A percentile compares a stretch with the other conserved stretches of the same genome.
Conservation (phyloP, 2,797 vertebrate species). For the Lerista edwardsae region DNA sequence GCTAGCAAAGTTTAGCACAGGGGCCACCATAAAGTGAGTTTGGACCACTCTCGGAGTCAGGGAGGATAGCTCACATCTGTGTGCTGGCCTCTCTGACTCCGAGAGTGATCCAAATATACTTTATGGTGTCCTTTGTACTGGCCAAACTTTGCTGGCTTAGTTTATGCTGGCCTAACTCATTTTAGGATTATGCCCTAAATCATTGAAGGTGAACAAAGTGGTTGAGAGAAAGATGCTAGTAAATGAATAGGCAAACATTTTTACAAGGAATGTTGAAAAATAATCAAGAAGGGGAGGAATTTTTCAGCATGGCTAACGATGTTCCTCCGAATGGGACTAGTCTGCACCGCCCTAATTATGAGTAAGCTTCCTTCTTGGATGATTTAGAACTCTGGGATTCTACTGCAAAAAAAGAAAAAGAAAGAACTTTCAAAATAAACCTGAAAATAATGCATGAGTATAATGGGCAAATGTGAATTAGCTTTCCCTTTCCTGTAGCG, state of each 20-base stretch:
- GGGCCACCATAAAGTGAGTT: too few relatives aligned
- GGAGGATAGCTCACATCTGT: too few relatives aligned
- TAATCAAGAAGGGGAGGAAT: not conserved
- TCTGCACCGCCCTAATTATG: not conserved
- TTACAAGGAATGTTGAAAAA: not conserved
- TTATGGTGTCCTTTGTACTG: too few relatives aligned
- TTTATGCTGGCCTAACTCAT: too few relatives aligned
- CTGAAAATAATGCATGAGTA: slow-evolving; percentile 40
- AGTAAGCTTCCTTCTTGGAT: not conserved
- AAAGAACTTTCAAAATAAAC: not conserved
- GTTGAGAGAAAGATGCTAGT: not conserved
- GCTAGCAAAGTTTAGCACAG: too few relatives aligned
- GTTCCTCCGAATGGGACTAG: not conserved
- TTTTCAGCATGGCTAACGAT: not conserved
- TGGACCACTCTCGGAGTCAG: too few relatives aligned
- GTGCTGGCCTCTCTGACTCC: too few relatives aligned
- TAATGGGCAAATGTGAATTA: slow-evolving; percentile 25
- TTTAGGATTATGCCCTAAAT: too few relatives aligned
- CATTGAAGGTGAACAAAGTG: not conserved
- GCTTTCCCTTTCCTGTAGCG: slow-evolving; percentile 51
- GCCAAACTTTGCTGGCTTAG: too few relatives aligned
- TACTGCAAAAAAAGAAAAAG: too few relatives aligned
- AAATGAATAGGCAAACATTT: too few relatives aligned
- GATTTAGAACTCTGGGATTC: not conserved
- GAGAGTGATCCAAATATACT: too few relatives aligned